Base-by-base conservation (phyloP, 2,797 vertebrate genomes). In the Sparidentex hasta region DNA sequence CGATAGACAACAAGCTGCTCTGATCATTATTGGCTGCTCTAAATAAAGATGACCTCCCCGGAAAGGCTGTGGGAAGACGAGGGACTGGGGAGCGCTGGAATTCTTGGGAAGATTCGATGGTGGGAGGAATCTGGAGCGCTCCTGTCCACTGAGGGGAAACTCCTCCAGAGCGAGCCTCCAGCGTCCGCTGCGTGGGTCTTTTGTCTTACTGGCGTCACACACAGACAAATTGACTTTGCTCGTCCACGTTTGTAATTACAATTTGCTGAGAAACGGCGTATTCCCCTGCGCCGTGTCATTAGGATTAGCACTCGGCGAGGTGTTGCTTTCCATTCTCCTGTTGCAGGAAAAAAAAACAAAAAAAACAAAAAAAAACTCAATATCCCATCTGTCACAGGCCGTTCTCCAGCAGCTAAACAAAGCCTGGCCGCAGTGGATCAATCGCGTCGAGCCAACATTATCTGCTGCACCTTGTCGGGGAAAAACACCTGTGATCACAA, bases 31-130 rank as follows among this genome's bases (percentile, higher is more conserved):
- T 47, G n/a, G 71, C 54, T 20, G 47, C 23, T 86, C 62, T 57
- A 68, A 73, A 80, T 68, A 68, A 78, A 84, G 74, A 56, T 66
- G 73, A 86, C 82, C 79, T 88, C 73, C 65, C 55, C 51, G 9
- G 78, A 90, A 82, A 86, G 84, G 67, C 85, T 91, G 90, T 92
- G 92, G 89, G 93, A 92, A 88, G 84, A 75, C 56, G 29, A 77
- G 69, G 80, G 86, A 38, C 79, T 17, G 65, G 92, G 85, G 89
- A 93, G 85, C 81, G 76, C 50, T 62, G 84, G 87, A 88, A 91
- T 93, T 84, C 51, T 63, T 77, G 81, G 87, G 14, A 16, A 74
- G 63, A 80, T 70, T 70, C 59, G 8, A 20, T 56, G 69, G 72
- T 81, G 78, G 81, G 81, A 81, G 78, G 58, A 80, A 72, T 67